Conservation (phyloP, 2,113 vertebrate species). For the Nestor notabilis region DNA sequence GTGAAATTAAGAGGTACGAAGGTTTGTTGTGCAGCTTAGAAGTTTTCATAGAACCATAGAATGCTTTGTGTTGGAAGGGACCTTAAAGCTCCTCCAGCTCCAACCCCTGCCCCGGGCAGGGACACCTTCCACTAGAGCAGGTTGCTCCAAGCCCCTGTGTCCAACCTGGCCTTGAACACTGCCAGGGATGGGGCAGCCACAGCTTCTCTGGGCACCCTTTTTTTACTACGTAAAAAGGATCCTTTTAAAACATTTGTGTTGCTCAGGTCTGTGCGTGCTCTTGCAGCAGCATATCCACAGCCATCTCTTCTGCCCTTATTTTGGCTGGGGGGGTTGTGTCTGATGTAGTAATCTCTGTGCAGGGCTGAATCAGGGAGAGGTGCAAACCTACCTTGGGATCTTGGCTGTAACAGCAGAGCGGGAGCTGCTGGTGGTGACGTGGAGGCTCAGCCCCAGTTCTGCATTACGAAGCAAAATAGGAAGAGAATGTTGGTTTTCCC, state of each 20-base stretch:
- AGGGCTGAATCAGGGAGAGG: background rate
- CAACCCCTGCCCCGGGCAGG: background rate
- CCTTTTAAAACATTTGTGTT: fast-evolving
- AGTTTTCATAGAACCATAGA: background rate
- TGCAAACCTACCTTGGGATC: background rate
- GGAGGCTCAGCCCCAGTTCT: background rate
- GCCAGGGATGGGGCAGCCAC: no score
- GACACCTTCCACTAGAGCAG: background rate
- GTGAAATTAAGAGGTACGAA: background rate
- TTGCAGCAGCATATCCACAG: fast-evolving
- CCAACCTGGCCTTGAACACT: no score
- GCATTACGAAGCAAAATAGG: background rate
- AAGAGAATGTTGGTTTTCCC: conserved; percentile 7
- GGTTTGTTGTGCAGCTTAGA: background rate
- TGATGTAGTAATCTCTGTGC: background rate
- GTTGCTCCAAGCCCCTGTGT: no score
- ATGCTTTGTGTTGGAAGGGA: background rate
- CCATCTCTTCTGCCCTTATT: background rate
- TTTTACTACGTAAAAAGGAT: fast-evolving
- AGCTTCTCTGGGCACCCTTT: no score
- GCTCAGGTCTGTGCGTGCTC: background rate
- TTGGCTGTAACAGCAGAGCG: fast-evolving
- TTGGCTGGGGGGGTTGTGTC: background rate
- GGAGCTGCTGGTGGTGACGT: background rate
- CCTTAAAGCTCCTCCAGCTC: background rate